Percentiles rank a stretch among this genome's conserved stretches.
These are phyloP conservation scores for Conistra vaccinii DNA, from an alignment of 2,888 invertebrate species.

Conservation along the genomic window DNA sequence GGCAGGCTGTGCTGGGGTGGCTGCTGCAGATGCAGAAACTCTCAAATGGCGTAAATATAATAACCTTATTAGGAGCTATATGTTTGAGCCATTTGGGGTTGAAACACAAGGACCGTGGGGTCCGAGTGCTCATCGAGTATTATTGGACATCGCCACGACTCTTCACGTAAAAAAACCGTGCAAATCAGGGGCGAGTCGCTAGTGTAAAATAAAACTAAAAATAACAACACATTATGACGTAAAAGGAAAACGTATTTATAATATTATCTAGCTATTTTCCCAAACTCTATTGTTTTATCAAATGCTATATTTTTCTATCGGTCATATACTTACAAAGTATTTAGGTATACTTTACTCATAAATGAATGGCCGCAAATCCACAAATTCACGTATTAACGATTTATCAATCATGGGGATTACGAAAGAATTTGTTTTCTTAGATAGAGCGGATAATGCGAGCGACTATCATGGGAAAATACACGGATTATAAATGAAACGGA, in stretches of 20 bases:
- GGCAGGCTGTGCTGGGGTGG: too few relatives aligned
- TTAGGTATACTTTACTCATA: too few relatives aligned
- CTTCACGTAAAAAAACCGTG: too few relatives aligned
- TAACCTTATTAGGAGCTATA: too few relatives aligned
- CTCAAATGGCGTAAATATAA: too few relatives aligned
- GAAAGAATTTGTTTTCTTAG: slow-evolving; percentile 28
- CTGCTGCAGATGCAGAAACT: too few relatives aligned
- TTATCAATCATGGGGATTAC: slow-evolving; percentile 43
- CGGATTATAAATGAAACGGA: not conserved
- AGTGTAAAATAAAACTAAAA: too few relatives aligned
- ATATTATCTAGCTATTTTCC: slow-evolving; percentile 3
- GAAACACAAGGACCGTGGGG: too few relatives aligned
- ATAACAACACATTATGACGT: not conserved
- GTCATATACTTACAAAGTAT: slow-evolving; percentile 26
- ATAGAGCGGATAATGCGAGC: not conserved
- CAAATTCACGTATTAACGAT: slow-evolving; percentile 20
- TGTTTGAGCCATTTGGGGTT: too few relatives aligned
- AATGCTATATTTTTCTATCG: slow-evolving; percentile 31
- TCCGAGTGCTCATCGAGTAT: too few relatives aligned
- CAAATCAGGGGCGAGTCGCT: too few relatives aligned
- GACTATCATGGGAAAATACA: slow-evolving; percentile 23
- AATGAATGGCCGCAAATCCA: not conserved
- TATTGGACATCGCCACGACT: too few relatives aligned
- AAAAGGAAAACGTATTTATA: slow-evolving; percentile 18
- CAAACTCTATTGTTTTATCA: slow-evolving; percentile 23